Conservation (phyloP, 2,113 vertebrate species). For the Nipponia nippon region DNA sequence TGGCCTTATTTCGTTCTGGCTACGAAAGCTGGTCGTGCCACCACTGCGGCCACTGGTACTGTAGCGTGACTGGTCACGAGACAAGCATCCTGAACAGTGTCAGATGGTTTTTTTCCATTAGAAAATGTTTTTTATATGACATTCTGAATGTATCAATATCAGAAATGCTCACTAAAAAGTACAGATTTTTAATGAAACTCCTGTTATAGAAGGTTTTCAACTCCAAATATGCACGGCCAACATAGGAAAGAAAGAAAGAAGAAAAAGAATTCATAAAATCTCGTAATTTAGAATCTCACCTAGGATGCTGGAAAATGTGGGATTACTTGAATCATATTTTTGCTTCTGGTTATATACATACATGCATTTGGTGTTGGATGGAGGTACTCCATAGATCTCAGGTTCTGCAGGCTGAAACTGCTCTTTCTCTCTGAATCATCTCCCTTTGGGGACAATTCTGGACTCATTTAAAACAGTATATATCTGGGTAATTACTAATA, state of each 20-base stretch:
- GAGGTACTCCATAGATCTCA: neutral
- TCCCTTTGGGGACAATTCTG: neutral
- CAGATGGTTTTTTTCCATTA: neutral
- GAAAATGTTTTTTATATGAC: neutral
- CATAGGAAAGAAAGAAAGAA: neutral
- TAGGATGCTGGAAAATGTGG: neutral
- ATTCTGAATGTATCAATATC: too few species aligned
- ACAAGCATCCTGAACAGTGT: neutral
- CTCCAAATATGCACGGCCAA: neutral
- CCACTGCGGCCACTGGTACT: neutral
- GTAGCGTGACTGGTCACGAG: neutral
- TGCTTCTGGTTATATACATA: neutral
- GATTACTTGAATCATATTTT: neutral
- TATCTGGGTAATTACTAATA: neutral
- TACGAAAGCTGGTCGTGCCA: neutral
- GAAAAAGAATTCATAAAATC: neutral
- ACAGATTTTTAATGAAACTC: neutral
- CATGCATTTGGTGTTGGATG: too few species aligned
- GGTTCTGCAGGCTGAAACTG: neutral
- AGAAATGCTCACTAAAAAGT: neutral
- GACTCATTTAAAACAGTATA: neutral
- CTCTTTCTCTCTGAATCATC: neutral
- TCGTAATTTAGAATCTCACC: neutral
- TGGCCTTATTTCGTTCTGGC: neutral
- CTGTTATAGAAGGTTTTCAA: neutral